Evolutionary conservation across 2,797 vertebrate genomes (phyloP), one percentile per base, ranked within the genome.

Genomic region (Hozukius guyotensis): DNA sequence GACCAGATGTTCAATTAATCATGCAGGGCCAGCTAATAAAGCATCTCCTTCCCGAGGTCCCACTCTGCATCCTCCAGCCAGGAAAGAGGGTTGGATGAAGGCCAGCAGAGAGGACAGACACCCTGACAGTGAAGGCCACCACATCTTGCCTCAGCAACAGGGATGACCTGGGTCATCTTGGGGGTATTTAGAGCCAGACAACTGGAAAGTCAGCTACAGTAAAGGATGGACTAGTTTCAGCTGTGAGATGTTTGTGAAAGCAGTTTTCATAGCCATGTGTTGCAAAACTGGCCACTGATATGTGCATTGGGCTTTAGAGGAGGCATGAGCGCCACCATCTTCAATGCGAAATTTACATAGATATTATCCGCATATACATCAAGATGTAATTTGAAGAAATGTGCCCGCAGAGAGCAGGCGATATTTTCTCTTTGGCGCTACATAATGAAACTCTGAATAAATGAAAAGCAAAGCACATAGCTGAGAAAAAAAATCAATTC

Each of bases 1-100:
- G 46, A 91, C 90, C 94, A 95, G 94, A 95, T 95, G 94, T 95
- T 92, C 90, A 90, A 94, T 95, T 94, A 95, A 95, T 95, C 92
- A 93, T 82, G 84, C 85, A 88, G 82, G 81, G 87, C 77, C 82
- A 78, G 88, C 90, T 92, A 94, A 94, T 94, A 93, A 92, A 94
- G 90, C 76, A 87, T 89, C 90, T 87, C 89, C 87, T 91, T 93
- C 90, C 91, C 82, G 75, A 91, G 73, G 88, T 85, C 82, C 88
- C 78, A 80, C 82, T 92, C 88, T 78, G 77, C 72, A 85, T 79
- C 77, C 80, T 87, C 42, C 25, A 81, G 86, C 82, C 89, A 89
- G 90, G 86, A 82, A 76, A 60, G 66, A 62, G 56, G 61, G 63
- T 59, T 93, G 92, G 90, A 93, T 13, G 57, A n/a, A 22, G 78